Evolutionary conservation across 2,797 vertebrate species (phyloP), one percentile per base, ranked within the genome.

Genomic region (Ctenochaetus hawaiiensis): DNA sequence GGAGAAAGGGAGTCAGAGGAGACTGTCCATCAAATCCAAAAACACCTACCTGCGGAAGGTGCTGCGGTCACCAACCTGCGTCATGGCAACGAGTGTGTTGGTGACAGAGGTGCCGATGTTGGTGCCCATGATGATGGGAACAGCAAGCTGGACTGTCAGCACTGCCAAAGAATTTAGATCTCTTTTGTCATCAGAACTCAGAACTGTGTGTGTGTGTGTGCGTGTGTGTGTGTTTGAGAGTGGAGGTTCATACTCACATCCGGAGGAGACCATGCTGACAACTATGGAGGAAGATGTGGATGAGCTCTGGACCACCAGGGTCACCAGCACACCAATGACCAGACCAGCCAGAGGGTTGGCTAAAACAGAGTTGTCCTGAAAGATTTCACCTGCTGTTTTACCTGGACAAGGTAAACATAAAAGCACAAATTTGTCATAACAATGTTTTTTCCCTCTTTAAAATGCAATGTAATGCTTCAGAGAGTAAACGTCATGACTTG

Each of bases 51-150:
- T 98, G 92, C 97, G 95, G 89, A 99, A 99, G 69, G 95, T 96
- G 63, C 88, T 96, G 73, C 98, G 95, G 78, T 99, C 97, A 6
- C 96, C 97, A 1, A 95, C 97, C 89, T 99, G 98, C 73, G 97
- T 98, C 88, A 99, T 95, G 0, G 98, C 98, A 22, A 99, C 97
- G 0, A 99, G 84, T 0, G 98, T 99, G 90, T 99, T 99, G 77
- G 98, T 99, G 78, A 99, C 96, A 0, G 98, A 99, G n/a, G 98
- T 99, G 47, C 98, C 98, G 5, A 99, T 98, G 86, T 99, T 99
- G 83, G 98, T 97, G 23, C 98, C 98, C 98, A 99, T 99, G 79
- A 99, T 96, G 75, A 99, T 96, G 20, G 98, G 98, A 80, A 99
- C 95, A 14, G 97, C 98, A 17, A 96, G 77, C 72, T 80, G 90